Conservation (phyloP, 2,888 invertebrate species). For the Drosophila birchii region DNA sequence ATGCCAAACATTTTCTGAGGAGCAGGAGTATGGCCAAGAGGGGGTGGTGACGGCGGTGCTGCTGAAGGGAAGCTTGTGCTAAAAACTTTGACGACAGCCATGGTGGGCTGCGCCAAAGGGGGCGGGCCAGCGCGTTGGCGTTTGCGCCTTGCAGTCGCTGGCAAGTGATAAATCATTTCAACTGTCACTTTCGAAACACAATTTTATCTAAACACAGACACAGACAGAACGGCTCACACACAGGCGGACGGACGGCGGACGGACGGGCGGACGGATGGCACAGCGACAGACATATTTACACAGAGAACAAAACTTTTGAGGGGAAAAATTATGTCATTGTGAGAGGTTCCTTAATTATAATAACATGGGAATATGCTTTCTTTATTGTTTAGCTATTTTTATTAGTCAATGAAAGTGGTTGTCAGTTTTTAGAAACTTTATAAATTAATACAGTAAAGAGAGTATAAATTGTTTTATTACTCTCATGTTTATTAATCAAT, state of each 20-base stretch:
- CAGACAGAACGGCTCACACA: slow-evolving; percentile 41
- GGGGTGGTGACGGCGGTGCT: not conserved
- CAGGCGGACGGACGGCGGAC: slow-evolving; percentile 1
- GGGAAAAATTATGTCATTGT: not conserved
- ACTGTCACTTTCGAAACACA: slow-evolving; percentile 85
- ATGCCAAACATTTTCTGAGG: slow-evolving; percentile 61
- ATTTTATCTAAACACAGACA: slow-evolving; percentile 83
- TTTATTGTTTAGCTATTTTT: not conserved
- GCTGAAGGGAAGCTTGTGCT: slow-evolving; percentile 69
- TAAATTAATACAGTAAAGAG: too few relatives aligned
- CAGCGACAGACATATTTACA: slow-evolving; percentile 35
- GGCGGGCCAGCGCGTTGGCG: slow-evolving; percentile 51
- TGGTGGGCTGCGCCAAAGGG: slow-evolving; percentile 16
- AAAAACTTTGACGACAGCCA: slow-evolving; percentile 83
- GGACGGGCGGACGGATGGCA: slow-evolving; percentile 1
- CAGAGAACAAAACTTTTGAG: slow-evolving; percentile 20
- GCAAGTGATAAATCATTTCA: slow-evolving; percentile 85
- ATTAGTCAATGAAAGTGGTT: not conserved
- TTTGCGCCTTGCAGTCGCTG: slow-evolving; percentile 75
- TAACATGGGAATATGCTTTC: not conserved
- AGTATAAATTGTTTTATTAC: too few relatives aligned
- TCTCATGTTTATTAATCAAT: not conserved
- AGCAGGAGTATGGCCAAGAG: slow-evolving; percentile 12
- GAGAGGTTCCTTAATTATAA: not conserved
- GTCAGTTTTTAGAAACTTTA: not conserved